Evolutionary conservation across 2,888 invertebrate species (phyloP).

Genomic region (Cremastinae sp.): DNA sequence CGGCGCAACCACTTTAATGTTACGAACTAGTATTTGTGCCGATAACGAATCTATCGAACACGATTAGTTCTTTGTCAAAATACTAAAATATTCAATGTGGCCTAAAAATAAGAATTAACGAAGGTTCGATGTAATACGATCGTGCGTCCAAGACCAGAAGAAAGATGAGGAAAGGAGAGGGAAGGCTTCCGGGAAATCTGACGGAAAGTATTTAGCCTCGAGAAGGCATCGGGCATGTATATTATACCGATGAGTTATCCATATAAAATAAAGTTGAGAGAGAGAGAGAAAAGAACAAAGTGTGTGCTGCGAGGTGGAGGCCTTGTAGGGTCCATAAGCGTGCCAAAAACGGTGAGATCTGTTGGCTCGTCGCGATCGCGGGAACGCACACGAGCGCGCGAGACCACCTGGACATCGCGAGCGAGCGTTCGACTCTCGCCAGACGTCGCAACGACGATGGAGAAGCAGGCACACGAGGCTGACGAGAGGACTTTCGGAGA

Average conservation of each 20-base stretch:
- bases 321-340: constrained; percentile 73
- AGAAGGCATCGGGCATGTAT: constrained; percentile 2
- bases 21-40: no score
- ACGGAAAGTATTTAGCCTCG: constrained; percentile 21
- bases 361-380: constrained; percentile 67
- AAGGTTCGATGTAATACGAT: neutral
- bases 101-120: no score
- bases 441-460: constrained; percentile 55
- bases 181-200: constrained; percentile 42
- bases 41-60: no score
- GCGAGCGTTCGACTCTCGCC: constrained; percentile 39
- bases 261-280: constrained; percentile 16
- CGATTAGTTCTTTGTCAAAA: no score
- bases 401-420: constrained; percentile 43
- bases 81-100: no score
- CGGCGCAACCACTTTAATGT: no score
- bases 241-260: constrained; percentile 15
- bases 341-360: constrained; percentile 74
- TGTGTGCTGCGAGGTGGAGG: constrained; percentile 62
- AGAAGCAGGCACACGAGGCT: constrained; percentile 34
- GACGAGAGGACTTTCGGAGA: constrained; percentile 58
- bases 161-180: neutral
- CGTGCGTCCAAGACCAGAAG: neutral
- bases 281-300: constrained; percentile 38
- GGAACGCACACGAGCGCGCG: constrained; percentile 23